Conservation (phyloP, 2,888 invertebrate species). For the Rambutsinella grinnellia region DNA sequence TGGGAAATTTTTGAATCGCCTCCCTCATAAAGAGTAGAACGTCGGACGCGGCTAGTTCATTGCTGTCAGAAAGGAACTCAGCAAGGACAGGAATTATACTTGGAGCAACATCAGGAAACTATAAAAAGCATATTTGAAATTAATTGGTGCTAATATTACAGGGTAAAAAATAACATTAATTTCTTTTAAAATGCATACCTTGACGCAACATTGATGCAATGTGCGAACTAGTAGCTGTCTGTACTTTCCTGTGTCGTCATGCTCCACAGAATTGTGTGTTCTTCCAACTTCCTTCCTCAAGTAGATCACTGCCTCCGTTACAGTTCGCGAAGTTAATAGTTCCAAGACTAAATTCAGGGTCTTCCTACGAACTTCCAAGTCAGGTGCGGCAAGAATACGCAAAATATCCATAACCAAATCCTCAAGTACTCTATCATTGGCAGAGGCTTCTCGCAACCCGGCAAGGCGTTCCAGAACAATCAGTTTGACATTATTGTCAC, state of each 20-base stretch:
- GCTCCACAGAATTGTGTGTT: conserved; percentile 86
- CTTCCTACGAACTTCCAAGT: conserved; percentile 93
- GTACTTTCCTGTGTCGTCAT: conserved; percentile 96
- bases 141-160: too few species aligned
- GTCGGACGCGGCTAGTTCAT: conserved; percentile 91
- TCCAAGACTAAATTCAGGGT: conserved; percentile 89
- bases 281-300: conserved; percentile 93
- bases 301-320: conserved; percentile 94
- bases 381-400: conserved; percentile 91
- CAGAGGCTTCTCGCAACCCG: conserved; percentile 85
- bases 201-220: conserved; percentile 92
- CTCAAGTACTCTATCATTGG: conserved; percentile 85
- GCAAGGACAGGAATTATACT: conserved; percentile 94
- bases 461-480: conserved; percentile 96
- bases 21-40: conserved; percentile 95
- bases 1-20: conserved; percentile 93
- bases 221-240: conserved; percentile 95
- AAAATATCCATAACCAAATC: conserved; percentile 98
- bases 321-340: conserved; percentile 90
- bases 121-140: conserved; percentile 8
- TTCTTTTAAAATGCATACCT: too few species aligned
- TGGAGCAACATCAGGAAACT: conserved; percentile 93
- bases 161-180: too few species aligned
- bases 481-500: conserved; percentile 99
- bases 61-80: conserved; percentile 91